Evolutionary conservation across 2,888 invertebrate genomes (phyloP).

Genomic region (Microctonus aethiopoides): DNA sequence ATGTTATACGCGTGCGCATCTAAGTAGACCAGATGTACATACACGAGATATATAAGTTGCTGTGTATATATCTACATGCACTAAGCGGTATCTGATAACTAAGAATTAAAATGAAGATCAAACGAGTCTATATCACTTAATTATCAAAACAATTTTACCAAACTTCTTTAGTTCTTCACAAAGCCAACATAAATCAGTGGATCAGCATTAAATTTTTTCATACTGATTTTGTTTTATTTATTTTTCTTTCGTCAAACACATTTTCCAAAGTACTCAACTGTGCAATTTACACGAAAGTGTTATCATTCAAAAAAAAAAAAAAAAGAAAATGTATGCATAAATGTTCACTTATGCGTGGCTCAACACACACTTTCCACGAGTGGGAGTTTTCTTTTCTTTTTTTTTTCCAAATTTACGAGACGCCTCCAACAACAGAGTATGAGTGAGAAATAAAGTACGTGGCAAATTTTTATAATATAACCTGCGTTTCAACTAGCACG

Average conservation of each 20-base stretch:
- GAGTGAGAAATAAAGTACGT: conserved; percentile 7
- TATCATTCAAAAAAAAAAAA: conserved; percentile 11
- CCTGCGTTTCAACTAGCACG: conserved; percentile 29
- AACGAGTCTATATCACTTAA: conserved; percentile 4
- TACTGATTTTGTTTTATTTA: not conserved
- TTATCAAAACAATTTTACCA: not conserved
- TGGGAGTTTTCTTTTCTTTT: conserved; percentile 15
- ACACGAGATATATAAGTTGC: not conserved
- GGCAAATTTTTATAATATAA: conserved; percentile 31
- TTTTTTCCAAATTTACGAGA: conserved; percentile 18
- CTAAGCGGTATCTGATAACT: not conserved
- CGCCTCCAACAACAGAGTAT: conserved; percentile 10
- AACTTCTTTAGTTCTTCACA: not conserved
- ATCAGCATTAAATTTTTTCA: not conserved
- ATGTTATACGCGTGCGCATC: not conserved
- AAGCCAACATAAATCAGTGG: too few relatives aligned
- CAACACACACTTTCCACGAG: not conserved
- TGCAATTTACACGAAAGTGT: conserved; percentile 23
- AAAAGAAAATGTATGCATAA: too few relatives aligned
- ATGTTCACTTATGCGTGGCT: conserved; percentile 6
- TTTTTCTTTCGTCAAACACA: not conserved
- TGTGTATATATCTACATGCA: not conserved
- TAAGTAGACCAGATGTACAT: not conserved
- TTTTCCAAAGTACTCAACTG: conserved; percentile 4
- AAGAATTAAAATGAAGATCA: conserved; percentile 17